Evolutionary conservation across 2,888 invertebrate species (phyloP).

Genomic region (Melanargia galathea): DNA sequence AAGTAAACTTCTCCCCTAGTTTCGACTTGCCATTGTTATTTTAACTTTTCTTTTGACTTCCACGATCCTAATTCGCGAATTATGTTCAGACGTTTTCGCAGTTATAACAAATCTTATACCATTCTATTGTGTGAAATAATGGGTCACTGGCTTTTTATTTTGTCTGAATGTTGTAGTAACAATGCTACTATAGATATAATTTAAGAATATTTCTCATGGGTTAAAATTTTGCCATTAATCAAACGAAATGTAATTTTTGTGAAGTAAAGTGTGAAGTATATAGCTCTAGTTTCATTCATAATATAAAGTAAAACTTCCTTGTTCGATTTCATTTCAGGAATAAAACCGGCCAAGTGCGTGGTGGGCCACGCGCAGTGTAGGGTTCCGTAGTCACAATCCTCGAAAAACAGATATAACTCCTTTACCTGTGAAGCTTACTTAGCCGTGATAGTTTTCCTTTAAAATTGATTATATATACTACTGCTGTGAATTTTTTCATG

Average conservation of each 20-base stretch:
- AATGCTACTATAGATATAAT: not conserved
- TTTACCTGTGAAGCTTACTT: too few species aligned
- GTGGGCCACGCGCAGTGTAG: too few species aligned
- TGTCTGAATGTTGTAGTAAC: conserved; percentile 3
- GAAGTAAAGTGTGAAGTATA: conserved; percentile 2
- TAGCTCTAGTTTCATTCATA: not conserved
- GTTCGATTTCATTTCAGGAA: not conserved
- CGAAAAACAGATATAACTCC: too few species aligned
- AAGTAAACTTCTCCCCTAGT: conserved; percentile 27
- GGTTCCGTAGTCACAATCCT: too few species aligned
- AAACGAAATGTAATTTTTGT: not conserved
- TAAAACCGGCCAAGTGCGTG: too few species aligned
- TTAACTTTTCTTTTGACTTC: conserved; percentile 23
- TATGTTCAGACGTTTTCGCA: conserved; percentile 18
- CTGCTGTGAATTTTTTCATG: too few species aligned
- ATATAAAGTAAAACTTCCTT: not conserved
- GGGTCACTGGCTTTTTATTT: conserved; percentile 16
- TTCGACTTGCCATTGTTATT: conserved; percentile 28
- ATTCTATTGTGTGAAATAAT: conserved; percentile 19
- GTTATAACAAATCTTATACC: conserved; percentile 17
- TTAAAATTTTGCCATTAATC: conserved; percentile 15
- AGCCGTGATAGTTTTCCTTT: too few species aligned
- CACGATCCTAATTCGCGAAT: conserved; percentile 18
- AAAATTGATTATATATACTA: too few species aligned
- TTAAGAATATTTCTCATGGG: conserved; percentile 4